Evolutionary conservation across 1,140 invertebrate species (phyloP), one percentile per base, ranked within the genome.

Genomic region (Diachasmimorpha longicaudata): DNA sequence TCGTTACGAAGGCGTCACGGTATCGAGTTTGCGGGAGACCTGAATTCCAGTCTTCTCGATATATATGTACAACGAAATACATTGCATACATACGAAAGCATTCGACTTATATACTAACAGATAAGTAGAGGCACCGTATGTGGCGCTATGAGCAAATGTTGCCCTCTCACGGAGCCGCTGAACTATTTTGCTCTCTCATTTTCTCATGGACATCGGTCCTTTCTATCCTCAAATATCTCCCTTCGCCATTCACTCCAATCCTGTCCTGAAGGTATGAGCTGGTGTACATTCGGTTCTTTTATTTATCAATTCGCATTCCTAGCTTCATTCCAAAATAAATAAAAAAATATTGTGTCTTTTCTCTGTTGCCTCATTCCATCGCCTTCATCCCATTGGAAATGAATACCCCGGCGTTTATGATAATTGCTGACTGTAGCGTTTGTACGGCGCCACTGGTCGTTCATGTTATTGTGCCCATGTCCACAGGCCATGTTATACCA

Each of bases 371-470:
- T 58, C 52, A 16, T 21, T 58, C 19, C 52, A 58, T 16, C 52
- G n/a, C 52, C 52, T 21, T 58, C 52, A 19, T 58, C 52, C 52
- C 66, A n/a, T 46, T 70, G 23, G 71, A 77, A 77, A 81, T 80
- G 58, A 66, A 25, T 66, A 77, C 79, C 69, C 67, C 66, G 77
- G 68, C 80, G 80, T 83, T 84, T 84, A 84, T 84, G 78, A 82
- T 84, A 83, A 83, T 83, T 83, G 81, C 79, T 76, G 46, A 52
- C 70, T 72, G 70, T 72, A 78, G 70, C 77, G 74, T 70, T 31
- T 46, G 71, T 72, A 75, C 80, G 83, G 83, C 83, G 83, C 83
- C 83, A 83, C 80, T 67, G 71, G 66, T 72, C 69, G 66, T 58
- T 44, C 42, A 23, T 31, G 55, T 72, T 72, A 70, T 44, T 37